Evolutionary conservation across 37 sponge, comb jelly and placozoan genomes (phyloP).

Genomic region (Chondrosia reniformis): DNA sequence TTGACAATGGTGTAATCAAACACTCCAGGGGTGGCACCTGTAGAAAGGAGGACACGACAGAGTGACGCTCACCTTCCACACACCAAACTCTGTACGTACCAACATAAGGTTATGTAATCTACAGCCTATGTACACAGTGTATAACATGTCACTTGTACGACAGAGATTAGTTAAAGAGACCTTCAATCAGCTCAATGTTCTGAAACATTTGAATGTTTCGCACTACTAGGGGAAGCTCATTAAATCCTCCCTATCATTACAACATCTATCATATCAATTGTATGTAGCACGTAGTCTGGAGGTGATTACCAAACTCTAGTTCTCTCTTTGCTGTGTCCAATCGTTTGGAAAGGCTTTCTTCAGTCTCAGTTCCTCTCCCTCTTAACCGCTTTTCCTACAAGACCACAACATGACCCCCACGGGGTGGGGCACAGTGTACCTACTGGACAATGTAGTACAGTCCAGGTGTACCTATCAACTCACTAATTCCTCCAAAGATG

Average conservation of each 20-base stretch:
- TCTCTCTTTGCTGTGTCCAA: slow-evolving; percentile 75
- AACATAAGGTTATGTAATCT: background rate
- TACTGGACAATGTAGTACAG: background rate
- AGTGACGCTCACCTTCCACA: background rate
- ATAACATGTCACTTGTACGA: background rate
- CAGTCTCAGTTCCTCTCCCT: slow-evolving; percentile 79
- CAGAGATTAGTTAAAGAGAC: background rate
- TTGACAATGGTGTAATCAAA: slow-evolving; percentile 93
- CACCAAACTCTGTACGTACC: background rate
- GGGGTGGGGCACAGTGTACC: background rate
- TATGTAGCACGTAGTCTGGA: background rate
- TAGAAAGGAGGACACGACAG: slow-evolving; percentile 9
- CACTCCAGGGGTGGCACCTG: slow-evolving; percentile 75
- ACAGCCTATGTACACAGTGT: background rate
- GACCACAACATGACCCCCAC: background rate
- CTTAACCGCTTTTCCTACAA: slow-evolving; percentile 82
- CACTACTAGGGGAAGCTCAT: too few relatives aligned
- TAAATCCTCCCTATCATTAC: too few relatives aligned
- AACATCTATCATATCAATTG: background rate
- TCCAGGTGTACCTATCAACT: background rate
- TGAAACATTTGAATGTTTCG: too few relatives aligned
- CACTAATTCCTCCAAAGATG: slow-evolving; percentile 81
- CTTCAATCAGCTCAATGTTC: too few relatives aligned
- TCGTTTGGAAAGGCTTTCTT: slow-evolving; percentile 82
- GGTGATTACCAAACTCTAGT: slow-evolving; percentile 72